These are phyloP conservation scores for Podocnemis expansa DNA, from an alignment of 2,113 vertebrate genomes.

Conservation along the genomic window DNA sequence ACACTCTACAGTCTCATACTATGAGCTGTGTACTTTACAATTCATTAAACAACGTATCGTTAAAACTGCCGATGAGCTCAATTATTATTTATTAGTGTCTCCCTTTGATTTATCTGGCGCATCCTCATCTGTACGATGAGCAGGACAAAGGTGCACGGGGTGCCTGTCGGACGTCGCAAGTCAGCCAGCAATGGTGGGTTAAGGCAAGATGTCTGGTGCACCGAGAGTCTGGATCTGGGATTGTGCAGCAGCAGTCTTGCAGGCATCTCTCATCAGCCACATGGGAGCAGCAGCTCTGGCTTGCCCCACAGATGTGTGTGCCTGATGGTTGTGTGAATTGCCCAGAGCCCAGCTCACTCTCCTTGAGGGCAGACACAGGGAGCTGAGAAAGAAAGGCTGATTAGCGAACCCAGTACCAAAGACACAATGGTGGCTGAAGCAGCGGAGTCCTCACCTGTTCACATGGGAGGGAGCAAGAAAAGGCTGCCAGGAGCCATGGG, in stretches of 20 bases:
- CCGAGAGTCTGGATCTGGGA: neutral
- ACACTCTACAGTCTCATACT: slow-evolving; percentile 75
- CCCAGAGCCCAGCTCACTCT: neutral
- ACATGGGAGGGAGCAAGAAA: neutral
- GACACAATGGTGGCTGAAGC: neutral
- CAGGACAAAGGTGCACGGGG: slow-evolving; percentile 7
- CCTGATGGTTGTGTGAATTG: neutral
- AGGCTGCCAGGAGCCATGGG: neutral
- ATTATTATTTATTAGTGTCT: slow-evolving; percentile 79
- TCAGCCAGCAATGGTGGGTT: rapidly evolving
- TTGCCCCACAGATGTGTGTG: neutral
- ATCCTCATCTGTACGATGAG: neutral
- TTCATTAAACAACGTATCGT: slow-evolving; percentile 77
- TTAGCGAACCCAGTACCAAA: neutral
- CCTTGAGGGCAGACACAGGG: neutral
- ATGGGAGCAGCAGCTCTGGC: too few relatives aligned
- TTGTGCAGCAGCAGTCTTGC: neutral
- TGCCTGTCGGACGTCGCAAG: neutral
- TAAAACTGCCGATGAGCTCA: slow-evolving; percentile 76
- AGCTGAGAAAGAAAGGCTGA: neutral
- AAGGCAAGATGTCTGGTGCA: neutral
- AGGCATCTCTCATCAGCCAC: neutral
- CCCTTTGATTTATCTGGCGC: slow-evolving; percentile 52
- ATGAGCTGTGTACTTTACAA: slow-evolving; percentile 77
- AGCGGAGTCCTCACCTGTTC: neutral